A percentile compares a stretch with the other conserved stretches of the same genome.
Evolutionary conservation across 2,113 vertebrate species (phyloP).

Genomic region (Spea multiplicata): DNA sequence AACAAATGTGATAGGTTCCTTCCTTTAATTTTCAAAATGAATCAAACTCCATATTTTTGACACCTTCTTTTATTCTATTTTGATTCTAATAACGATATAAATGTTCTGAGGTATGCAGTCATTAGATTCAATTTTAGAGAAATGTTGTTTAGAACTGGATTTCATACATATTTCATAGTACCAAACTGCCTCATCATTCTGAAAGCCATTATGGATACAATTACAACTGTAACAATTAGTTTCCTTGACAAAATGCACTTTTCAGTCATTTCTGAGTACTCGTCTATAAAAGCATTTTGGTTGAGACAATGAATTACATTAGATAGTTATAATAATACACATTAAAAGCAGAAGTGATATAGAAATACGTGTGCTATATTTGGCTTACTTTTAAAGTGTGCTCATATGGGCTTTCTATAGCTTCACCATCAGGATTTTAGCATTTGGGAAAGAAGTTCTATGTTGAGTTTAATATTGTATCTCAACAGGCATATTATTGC

Average conservation of each 20-base stretch:
- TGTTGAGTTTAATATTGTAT: too few species aligned
- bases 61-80: not conserved
- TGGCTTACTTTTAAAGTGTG: too few species aligned
- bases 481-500: too few species aligned
- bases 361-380: too few species aligned
- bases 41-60: constrained; percentile 7
- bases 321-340: not conserved
- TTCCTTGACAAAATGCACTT: constrained; percentile 27
- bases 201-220: constrained; percentile 33
- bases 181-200: not conserved
- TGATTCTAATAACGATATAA: constrained; percentile 13
- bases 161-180: constrained; percentile 40
- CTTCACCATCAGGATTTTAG: too few species aligned
- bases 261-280: constrained; percentile 10
- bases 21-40: not conserved
- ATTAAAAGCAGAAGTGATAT: too few species aligned
- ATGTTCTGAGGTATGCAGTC: constrained; percentile 8
- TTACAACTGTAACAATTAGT: constrained; percentile 40
- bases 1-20: too few species aligned
- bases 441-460: too few species aligned
- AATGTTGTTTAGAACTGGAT: constrained; percentile 20
- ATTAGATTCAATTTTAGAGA: constrained; percentile 13
- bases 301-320: not conserved
- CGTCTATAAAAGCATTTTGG: constrained; percentile 1
- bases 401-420: too few species aligned